Percentiles rank a stretch among this genome's conserved stretches.
Conservation (phyloP, 2,888 invertebrate genomes). For the Leptopilina syphax region DNA sequence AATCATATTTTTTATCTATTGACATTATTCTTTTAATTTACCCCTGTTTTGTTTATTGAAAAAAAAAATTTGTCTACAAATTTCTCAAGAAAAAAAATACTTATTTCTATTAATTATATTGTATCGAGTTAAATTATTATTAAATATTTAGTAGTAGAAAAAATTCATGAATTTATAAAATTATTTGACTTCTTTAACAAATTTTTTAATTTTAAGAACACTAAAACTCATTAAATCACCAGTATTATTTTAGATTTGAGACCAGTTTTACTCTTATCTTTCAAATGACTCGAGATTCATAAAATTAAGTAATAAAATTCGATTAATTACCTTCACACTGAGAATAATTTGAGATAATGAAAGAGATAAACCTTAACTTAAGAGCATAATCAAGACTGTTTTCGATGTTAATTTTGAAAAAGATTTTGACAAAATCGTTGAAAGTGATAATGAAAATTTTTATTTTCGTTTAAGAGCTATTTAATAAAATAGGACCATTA, state of each 20-base stretch:
- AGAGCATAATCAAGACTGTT: background rate
- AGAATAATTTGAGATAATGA: background rate
- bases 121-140: too few relatives aligned
- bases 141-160: too few relatives aligned
- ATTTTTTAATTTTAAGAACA: background rate
- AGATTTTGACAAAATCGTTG: background rate
- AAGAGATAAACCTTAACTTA: background rate
- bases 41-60: too few relatives aligned
- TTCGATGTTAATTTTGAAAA: background rate
- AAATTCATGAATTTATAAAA: too few relatives aligned
- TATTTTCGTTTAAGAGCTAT: background rate
- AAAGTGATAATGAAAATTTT: conserved; percentile 4
- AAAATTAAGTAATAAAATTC: conserved; percentile 2
- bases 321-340: background rate
- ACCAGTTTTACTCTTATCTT: conserved; percentile 5
- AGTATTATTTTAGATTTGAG: background rate
- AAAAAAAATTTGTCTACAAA: too few relatives aligned
- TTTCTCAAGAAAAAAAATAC: too few relatives aligned
- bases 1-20: conserved; percentile 13
- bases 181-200: background rate
- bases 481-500: background rate
- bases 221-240: background rate
- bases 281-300: conserved; percentile 9
- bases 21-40: background rate
- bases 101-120: too few relatives aligned